Evolutionary conservation across 2,113 vertebrate species (phyloP).

Genomic region (Pelvicachromis taeniatus): DNA sequence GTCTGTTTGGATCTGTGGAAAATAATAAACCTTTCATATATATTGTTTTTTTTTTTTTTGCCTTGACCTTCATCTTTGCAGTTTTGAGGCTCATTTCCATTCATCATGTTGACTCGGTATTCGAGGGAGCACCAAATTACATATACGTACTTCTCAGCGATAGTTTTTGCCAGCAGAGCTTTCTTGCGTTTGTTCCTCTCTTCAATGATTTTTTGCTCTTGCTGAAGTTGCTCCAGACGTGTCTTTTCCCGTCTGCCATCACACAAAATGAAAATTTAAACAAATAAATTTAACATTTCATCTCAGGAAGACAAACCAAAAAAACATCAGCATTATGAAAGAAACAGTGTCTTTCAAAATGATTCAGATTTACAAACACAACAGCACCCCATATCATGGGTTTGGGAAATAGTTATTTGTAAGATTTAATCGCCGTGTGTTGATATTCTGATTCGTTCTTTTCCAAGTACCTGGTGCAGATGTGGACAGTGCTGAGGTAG

Average conservation of each 20-base stretch:
- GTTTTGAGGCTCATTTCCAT: not conserved
- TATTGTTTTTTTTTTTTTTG: no score
- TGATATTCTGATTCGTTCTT: not conserved
- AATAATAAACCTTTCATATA: not conserved
- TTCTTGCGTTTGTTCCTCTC: conserved; percentile 94
- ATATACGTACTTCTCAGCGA: conserved; percentile 87
- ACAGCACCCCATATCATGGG: not conserved
- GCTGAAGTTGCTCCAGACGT: conserved; percentile 85
- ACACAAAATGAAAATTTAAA: not conserved
- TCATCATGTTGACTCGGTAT: not conserved
- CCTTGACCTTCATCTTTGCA: not conserved
- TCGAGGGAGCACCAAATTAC: not conserved
- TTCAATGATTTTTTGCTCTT: conserved; percentile 88
- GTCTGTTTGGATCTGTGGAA: conserved; percentile 86
- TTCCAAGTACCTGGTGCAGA: not conserved
- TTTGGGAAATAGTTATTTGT: not conserved
- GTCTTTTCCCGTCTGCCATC: conserved; percentile 81
- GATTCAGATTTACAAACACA: not conserved
- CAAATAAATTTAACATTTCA: not conserved
- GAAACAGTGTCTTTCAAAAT: not conserved
- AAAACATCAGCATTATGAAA: not conserved
- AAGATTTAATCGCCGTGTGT: not conserved
- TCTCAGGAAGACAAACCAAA: not conserved
- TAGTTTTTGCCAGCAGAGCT: conserved; percentile 88
- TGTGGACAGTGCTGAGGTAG: not conserved